phyloP scores from a whole-genome alignment of 2,797 vertebrate genomes.

The Moxostoma hubbsi region DNA sequence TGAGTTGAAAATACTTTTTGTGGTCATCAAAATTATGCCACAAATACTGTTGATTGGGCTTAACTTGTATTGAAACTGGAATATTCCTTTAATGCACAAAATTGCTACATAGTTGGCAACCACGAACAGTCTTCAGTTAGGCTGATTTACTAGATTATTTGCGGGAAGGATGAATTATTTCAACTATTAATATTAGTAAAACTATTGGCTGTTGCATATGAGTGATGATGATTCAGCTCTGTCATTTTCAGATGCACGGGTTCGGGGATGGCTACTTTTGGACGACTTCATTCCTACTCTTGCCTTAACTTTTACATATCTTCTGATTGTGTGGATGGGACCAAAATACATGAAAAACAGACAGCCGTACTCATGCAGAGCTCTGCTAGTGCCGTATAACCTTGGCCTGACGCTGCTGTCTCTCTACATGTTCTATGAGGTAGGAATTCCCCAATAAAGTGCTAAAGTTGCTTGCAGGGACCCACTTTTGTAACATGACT shows the following conservation, averaged over 20 bases:
- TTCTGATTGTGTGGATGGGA: slow-evolving; percentile 92
- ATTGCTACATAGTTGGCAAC: too few species aligned
- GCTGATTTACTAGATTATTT: too few species aligned
- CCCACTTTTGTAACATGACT: not conserved
- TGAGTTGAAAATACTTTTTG: too few species aligned
- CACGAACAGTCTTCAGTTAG: too few species aligned
- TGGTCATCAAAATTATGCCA: too few species aligned
- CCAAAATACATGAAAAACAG: slow-evolving; percentile 93
- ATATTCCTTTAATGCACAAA: too few species aligned
- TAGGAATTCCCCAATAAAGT: slow-evolving; percentile 69
- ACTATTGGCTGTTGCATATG: too few species aligned
- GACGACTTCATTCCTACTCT: slow-evolving; percentile 91
- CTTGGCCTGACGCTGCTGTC: slow-evolving; percentile 90
- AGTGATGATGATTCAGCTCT: not conserved
- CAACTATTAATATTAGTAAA: not conserved
- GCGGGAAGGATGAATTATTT: too few species aligned
- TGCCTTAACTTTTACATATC: slow-evolving; percentile 86
- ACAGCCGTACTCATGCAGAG: slow-evolving; percentile 85
- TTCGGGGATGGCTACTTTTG: slow-evolving; percentile 92
- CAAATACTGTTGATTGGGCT: too few species aligned
- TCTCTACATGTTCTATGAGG: slow-evolving; percentile 96
- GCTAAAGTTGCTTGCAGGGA: not conserved
- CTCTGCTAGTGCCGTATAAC: slow-evolving; percentile 91
- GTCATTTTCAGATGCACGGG: slow-evolving; percentile 86
- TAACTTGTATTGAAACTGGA: too few species aligned